phyloP scores from a whole-genome alignment of 1,140 invertebrate genomes.

The Aricia agestis region DNA sequence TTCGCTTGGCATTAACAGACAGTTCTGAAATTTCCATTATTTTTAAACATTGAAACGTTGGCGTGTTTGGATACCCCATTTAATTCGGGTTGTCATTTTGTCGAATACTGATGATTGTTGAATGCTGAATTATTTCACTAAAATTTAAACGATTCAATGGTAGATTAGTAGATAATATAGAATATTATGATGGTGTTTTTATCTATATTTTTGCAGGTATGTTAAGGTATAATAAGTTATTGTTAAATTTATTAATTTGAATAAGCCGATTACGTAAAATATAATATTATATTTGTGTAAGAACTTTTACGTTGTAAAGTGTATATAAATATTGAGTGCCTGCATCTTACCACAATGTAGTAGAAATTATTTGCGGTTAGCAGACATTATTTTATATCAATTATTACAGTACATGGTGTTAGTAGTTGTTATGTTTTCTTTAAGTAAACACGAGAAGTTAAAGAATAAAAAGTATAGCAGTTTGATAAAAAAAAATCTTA shows the following conservation, averaged over 20 bases:
- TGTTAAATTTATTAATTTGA: no score
- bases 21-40: neutral
- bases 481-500: no score
- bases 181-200: no score
- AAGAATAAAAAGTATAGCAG: neutral
- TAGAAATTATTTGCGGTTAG: constrained; percentile 53
- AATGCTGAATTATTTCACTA: neutral
- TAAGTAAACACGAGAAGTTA: constrained; percentile 38
- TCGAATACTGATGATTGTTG: neutral
- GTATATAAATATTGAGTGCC: neutral
- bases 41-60: neutral
- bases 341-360: constrained; percentile 36
- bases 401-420: constrained; percentile 42
- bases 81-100: neutral
- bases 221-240: no score
- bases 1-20: neutral
- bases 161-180: no score
- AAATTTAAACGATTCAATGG: no score
- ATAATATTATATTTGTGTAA: no score
- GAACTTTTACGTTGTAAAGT: no score
- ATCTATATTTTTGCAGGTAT: no score
- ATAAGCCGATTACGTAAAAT: no score
- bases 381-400: constrained; percentile 48
- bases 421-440: constrained; percentile 43
- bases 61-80: neutral